These are phyloP conservation scores for Nesogale talazaci DNA, from an alignment of 2,113 vertebrate species.

Conservation along the genomic window DNA sequence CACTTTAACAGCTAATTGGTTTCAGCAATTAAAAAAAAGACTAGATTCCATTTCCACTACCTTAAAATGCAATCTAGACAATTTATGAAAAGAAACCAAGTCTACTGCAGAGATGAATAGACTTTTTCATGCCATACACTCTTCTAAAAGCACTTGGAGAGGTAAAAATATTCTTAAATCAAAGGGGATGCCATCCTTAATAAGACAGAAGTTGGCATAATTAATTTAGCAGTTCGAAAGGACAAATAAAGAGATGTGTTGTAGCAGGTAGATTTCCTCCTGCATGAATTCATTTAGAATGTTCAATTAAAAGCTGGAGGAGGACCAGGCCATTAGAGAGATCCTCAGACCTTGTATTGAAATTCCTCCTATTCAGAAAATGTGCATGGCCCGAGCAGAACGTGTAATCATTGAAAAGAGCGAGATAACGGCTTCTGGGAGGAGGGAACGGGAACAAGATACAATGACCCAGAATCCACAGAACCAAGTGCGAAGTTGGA, in stretches of 20 bases:
- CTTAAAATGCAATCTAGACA: constrained; percentile 73
- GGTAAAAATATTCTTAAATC: constrained; percentile 61
- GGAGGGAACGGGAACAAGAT: neutral
- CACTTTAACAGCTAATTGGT: constrained; percentile 66
- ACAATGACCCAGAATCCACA: accelerated
- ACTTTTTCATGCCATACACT: constrained; percentile 51
- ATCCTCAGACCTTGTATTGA: accelerated
- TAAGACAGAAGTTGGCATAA: neutral
- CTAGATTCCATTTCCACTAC: constrained; percentile 71
- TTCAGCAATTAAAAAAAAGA: constrained; percentile 42
- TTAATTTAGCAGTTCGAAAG: neutral
- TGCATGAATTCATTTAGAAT: neutral
- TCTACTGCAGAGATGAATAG: constrained; percentile 48
- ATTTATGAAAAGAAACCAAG: constrained; percentile 78
- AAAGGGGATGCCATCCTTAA: neutral
- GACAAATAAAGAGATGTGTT: neutral
- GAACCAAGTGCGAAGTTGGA: neutral
- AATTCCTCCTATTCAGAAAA: neutral
- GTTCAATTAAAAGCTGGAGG: neutral
- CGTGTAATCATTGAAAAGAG: neutral
- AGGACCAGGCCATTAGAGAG: neutral
- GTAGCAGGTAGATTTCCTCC: neutral
- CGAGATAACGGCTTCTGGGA: neutral
- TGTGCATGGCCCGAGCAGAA: neutral
- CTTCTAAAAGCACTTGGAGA: constrained; percentile 66